phyloP scores from a whole-genome alignment of 1,140 invertebrate genomes.

The Drosophila burlai region DNA sequence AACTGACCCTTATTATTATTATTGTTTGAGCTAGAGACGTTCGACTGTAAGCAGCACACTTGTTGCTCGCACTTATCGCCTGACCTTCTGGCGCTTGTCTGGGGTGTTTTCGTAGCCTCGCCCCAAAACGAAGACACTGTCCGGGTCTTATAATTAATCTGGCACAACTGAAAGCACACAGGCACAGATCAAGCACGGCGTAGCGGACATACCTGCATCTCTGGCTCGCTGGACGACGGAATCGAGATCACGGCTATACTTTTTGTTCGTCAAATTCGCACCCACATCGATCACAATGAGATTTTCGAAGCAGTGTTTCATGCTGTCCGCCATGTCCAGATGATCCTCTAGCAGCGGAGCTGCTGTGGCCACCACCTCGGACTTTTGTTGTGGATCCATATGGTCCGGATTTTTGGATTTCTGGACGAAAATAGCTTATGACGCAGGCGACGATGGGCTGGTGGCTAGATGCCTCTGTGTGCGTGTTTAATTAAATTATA shows the following conservation, averaged over 20 bases:
- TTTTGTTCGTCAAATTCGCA: constrained; percentile 98
- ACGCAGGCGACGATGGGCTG: constrained; percentile 57
- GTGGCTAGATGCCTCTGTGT: constrained; percentile 45
- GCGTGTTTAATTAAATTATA: constrained; percentile 77
- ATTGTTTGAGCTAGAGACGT: no score
- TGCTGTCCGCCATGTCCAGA: constrained; percentile 70
- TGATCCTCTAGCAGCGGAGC: constrained; percentile 57
- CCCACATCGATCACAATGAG: constrained; percentile 97
- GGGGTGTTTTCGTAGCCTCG: constrained; percentile 48
- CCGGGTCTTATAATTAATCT: constrained; percentile 48
- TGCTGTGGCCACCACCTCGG: constrained; percentile 43
- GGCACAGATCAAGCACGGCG: background rate
- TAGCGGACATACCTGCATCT: constrained; percentile 90
- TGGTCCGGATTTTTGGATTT: constrained; percentile 42
- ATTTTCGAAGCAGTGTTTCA: constrained; percentile 90
- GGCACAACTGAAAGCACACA: constrained; percentile 8
- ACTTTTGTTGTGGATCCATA: constrained; percentile 66
- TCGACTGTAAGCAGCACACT: constrained; percentile 9
- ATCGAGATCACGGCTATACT: constrained; percentile 96
- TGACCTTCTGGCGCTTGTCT: constrained; percentile 54
- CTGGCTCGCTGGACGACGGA: constrained; percentile 96
- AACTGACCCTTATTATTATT: background rate
- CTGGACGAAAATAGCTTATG: constrained; percentile 77
- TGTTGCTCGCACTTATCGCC: constrained; percentile 34
- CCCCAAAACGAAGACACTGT: constrained; percentile 53